Base-by-base conservation (phyloP, 2,113 vertebrate genomes). In the Oriolus oriolus region DNA sequence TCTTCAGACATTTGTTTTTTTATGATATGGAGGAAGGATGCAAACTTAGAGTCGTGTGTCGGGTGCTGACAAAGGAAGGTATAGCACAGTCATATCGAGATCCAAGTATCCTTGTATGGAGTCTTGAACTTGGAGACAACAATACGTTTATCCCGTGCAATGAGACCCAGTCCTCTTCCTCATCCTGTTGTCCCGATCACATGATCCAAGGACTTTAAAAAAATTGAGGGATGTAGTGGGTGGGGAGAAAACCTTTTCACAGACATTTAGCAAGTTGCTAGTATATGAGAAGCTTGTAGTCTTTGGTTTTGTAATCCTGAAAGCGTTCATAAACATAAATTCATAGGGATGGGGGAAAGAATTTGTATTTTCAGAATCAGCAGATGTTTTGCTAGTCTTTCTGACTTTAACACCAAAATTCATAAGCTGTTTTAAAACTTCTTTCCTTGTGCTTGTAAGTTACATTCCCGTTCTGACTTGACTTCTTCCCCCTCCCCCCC, bases 401-500 rank as follows among this genome's bases (percentile, higher is more conserved):
- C 17, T 52, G 57, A 45, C 22, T 77, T 79, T 24, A 73, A 60
- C 47, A 42, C 20, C 7, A 31, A 45, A 39, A 39, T 76, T 24
- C 13, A 9, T 71, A 54, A 86, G 6, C 8, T 70, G 11, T 45
- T 92, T 69, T 31, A 41, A 68, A 92, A 42, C 17, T 44, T 28
- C 42, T 81, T 82, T 94, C 33, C 13, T 11, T 77, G 5, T 89
- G 71, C 83, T 91, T 65, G 2, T 87, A 95, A 90, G 23, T 96
- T 83, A 84, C 83, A 44, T 79, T 92, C 52, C 45, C 5, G 1
- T 75, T 83, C 66, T 83, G n/a, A 50, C 73, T 90, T 86, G 39
- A 24, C 28, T 70, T 33, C 18, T 6, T 1, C 7, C 5, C 1
- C 2, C 0, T 4, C 0, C 13, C 20, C 7, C 0, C 0, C 4